These are phyloP conservation scores for Prostheceraeus crozeri DNA, from an alignment of 2,888 invertebrate species.

Conservation along the genomic window DNA sequence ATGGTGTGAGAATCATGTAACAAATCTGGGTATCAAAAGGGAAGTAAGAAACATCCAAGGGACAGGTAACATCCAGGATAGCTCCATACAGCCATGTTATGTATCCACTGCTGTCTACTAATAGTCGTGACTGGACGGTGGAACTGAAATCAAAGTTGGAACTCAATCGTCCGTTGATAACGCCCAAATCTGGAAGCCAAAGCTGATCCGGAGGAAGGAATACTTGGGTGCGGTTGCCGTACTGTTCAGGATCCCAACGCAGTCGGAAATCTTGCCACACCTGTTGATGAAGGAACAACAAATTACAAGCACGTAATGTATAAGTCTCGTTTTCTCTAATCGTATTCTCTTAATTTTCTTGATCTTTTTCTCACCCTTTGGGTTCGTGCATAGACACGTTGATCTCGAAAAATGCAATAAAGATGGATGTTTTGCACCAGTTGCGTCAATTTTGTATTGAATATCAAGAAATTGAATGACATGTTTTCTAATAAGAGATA, in stretches of 20 bases:
- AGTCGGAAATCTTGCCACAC: constrained; percentile 33
- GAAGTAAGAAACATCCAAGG: constrained; percentile 34
- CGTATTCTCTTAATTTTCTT: too few species aligned
- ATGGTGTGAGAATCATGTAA: constrained; percentile 36
- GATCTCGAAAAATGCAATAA: too few species aligned
- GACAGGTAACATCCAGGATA: constrained; percentile 36
- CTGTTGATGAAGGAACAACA: too few species aligned
- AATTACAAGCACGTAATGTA: too few species aligned
- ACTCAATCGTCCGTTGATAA: constrained; percentile 35
- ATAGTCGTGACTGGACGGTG: constrained; percentile 32
- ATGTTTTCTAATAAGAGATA: too few species aligned
- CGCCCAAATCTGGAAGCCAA: constrained; percentile 36
- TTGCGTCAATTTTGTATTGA: too few species aligned
- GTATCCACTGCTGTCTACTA: constrained; percentile 20
- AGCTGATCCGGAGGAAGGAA: constrained; percentile 32
- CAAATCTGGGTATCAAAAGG: constrained; percentile 37
- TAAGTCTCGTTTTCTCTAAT: too few species aligned
- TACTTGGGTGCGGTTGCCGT: constrained; percentile 32
- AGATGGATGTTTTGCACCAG: too few species aligned
- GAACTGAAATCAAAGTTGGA: constrained; percentile 35
- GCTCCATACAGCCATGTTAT: constrained; percentile 37
- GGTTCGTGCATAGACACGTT: too few species aligned
- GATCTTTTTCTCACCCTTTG: too few species aligned
- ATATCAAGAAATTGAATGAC: too few species aligned
- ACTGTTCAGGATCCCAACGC: constrained; percentile 5